phyloP scores from a whole-genome alignment of 1,140 invertebrate species.

The Calosoma granatense region DNA sequence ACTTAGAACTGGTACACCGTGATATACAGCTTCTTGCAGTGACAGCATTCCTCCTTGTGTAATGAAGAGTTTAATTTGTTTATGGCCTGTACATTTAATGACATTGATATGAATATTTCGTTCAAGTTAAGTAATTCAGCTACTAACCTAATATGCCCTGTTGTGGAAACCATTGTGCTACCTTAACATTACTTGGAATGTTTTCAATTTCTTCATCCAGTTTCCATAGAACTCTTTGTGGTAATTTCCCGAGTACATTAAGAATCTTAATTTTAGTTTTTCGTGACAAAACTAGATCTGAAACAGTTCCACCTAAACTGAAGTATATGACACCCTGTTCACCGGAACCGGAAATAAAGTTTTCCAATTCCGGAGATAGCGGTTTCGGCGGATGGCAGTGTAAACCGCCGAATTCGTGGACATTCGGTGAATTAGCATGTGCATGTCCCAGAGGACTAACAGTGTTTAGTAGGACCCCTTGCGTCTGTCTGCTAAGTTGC shows the following conservation, averaged over 20 bases:
- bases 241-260: background rate
- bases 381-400: background rate
- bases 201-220: background rate
- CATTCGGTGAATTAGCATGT: background rate
- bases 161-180: slow-evolving; percentile 1
- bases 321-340: background rate
- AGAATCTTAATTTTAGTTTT: background rate
- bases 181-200: background rate
- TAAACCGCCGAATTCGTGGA: background rate
- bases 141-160: background rate
- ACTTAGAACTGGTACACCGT: slow-evolving; percentile 34
- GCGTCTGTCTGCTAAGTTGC: background rate
- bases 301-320: background rate
- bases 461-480: background rate
- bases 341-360: background rate
- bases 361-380: background rate
- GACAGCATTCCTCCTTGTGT: slow-evolving; percentile 39
- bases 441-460: background rate
- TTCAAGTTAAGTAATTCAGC: too few relatives aligned
- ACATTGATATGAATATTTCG: slow-evolving; percentile 9
- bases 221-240: background rate
- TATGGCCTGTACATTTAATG: slow-evolving; percentile 33
- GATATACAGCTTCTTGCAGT: slow-evolving; percentile 35
- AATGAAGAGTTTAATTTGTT: slow-evolving; percentile 34
- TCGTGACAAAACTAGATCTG: background rate